A percentile compares a stretch with the other conserved stretches of the same genome.
Evolutionary conservation across 2,113 vertebrate genomes (phyloP).

Genomic region (Delphinapterus leucas): DNA sequence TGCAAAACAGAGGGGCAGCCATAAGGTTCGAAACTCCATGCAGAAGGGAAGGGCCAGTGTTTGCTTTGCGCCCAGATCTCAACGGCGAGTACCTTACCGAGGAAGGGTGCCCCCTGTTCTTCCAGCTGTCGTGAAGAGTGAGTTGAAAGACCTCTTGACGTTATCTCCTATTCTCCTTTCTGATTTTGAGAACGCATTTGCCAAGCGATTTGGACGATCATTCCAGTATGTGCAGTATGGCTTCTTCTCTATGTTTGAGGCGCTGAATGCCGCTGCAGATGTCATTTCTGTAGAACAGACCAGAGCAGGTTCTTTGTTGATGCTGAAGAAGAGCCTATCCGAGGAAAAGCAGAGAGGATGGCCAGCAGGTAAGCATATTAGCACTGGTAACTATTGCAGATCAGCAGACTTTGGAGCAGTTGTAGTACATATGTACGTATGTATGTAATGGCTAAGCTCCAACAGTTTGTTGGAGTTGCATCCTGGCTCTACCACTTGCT

Average conservation of each 20-base stretch:
- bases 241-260: conserved; percentile 89
- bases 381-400: neutral
- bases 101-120: conserved; percentile 78
- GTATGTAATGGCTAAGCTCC: neutral
- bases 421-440: neutral
- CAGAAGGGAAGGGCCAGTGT: neutral
- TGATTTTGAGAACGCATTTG: conserved; percentile 86
- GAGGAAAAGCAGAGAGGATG: conserved; percentile 40
- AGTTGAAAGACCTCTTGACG: conserved; percentile 87
- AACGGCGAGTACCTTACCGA: conserved; percentile 73
- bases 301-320: conserved; percentile 86
- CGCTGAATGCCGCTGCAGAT: conserved; percentile 84
- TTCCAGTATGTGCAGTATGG: conserved; percentile 87
- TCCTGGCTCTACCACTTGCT: neutral
- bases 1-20: conserved; percentile 83
- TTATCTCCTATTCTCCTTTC: conserved; percentile 86
- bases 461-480: neutral
- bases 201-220: conserved; percentile 82
- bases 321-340: conserved; percentile 74
- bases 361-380: conserved; percentile 56
- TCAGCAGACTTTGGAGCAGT: neutral
- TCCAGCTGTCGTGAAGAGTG: conserved; percentile 86
- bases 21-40: conserved; percentile 27
- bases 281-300: conserved; percentile 84
- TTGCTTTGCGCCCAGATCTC: neutral